These are phyloP conservation scores for Apodemia duryi DNA, from an alignment of 2,888 invertebrate species.

Conservation along the genomic window DNA sequence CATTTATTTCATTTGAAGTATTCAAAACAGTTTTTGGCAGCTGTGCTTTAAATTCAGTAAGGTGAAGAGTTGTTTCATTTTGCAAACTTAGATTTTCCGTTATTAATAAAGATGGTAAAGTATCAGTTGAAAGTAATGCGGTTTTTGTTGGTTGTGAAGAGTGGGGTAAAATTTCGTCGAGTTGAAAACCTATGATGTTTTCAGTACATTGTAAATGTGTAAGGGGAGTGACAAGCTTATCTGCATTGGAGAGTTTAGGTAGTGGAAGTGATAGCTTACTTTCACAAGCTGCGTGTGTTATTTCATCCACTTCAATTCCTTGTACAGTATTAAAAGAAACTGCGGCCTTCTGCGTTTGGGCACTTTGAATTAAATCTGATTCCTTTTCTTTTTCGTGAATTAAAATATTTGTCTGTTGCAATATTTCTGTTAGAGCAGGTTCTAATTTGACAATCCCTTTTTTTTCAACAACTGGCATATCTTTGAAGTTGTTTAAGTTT, in stretches of 20 bases:
- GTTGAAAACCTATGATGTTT: slow-evolving; percentile 37
- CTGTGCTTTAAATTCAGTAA: slow-evolving; percentile 47
- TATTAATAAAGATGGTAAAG: slow-evolving; percentile 53
- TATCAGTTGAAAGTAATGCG: slow-evolving; percentile 46
- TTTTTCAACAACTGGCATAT: slow-evolving; percentile 31
- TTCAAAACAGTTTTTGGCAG: slow-evolving; percentile 48
- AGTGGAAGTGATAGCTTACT: slow-evolving; percentile 36
- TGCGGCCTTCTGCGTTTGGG: slow-evolving; percentile 43
- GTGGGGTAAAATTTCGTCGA: slow-evolving; percentile 42
- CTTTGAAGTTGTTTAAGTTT: slow-evolving; percentile 35
- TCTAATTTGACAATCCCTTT: slow-evolving; percentile 35
- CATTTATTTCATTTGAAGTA: slow-evolving; percentile 50
- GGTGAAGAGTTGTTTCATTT: slow-evolving; percentile 55
- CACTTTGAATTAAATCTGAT: slow-evolving; percentile 37
- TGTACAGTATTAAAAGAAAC: slow-evolving; percentile 45
- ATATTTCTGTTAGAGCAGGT: slow-evolving; percentile 43
- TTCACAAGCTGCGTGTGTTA: slow-evolving; percentile 48
- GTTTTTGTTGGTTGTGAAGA: slow-evolving; percentile 42
- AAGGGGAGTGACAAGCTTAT: slow-evolving; percentile 50
- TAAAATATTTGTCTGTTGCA: slow-evolving; percentile 46
- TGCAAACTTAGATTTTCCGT: slow-evolving; percentile 57
- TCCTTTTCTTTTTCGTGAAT: slow-evolving; percentile 53
- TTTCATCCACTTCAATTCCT: slow-evolving; percentile 55
- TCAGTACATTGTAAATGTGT: slow-evolving; percentile 61
- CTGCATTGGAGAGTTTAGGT: slow-evolving; percentile 37